Conservation (phyloP, 2,888 invertebrate species). For the Stenoptilia bipunctidactyla region DNA sequence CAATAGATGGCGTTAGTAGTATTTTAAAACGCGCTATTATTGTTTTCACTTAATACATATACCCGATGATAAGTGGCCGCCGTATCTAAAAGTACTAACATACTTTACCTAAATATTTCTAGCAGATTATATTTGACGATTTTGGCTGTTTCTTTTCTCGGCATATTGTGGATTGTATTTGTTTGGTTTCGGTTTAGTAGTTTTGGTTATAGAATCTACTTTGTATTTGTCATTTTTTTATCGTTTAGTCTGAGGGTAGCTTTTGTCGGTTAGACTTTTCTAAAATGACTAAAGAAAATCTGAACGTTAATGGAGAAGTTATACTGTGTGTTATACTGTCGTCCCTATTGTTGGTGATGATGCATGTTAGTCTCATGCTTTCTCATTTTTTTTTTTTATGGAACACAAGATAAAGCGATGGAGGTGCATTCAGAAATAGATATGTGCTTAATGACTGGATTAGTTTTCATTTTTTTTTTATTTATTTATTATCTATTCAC, state of each 20-base stretch:
- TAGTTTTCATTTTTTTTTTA: too few relatives aligned
- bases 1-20: conserved; percentile 3
- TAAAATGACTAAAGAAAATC: conserved; percentile 10
- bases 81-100: neutral
- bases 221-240: conserved; percentile 1
- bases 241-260: neutral
- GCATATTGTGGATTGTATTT: too few relatives aligned
- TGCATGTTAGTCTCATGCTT: too few relatives aligned
- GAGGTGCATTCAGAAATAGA: too few relatives aligned
- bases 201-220: too few relatives aligned
- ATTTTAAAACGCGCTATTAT: neutral
- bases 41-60: neutral
- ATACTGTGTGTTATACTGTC: conserved; percentile 4
- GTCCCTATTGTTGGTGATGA: too few relatives aligned
- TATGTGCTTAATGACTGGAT: too few relatives aligned
- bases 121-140: neutral
- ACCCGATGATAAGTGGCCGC: neutral
- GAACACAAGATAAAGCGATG: too few relatives aligned
- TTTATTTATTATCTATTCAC: too few relatives aligned
- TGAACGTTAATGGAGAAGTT: conserved; percentile 11
- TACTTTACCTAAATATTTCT: neutral
- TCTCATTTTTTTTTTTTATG: too few relatives aligned
- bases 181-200: too few relatives aligned
- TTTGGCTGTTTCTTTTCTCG: too few relatives aligned
- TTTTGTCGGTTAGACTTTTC: neutral